Evolutionary conservation across 2,888 invertebrate species (phyloP).

Genomic region (Pristionchus mayeri): DNA sequence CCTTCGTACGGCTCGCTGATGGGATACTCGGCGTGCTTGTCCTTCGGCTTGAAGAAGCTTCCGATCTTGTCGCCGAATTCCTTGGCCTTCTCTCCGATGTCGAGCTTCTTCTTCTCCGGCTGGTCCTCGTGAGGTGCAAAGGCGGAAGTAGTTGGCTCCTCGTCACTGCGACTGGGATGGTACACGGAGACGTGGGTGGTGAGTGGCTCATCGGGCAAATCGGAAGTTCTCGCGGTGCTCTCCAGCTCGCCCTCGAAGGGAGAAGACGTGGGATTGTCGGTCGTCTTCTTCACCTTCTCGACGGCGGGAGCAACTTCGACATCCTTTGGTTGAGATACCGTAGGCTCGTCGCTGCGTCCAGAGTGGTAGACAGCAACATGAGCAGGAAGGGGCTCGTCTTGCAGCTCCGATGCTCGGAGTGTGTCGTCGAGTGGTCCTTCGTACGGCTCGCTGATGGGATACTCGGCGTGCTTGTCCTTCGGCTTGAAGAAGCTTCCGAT

Average conservation of each 20-base stretch:
- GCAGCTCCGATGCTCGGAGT: background rate
- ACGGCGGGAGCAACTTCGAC: background rate
- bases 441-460: background rate
- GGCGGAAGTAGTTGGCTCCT: background rate
- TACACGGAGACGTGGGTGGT: background rate
- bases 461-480: constrained; percentile 21
- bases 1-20: background rate
- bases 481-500: constrained; percentile 32
- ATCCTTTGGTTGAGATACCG: background rate
- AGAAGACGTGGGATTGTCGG: background rate
- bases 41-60: background rate
- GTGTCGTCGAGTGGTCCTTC: constrained; percentile 20
- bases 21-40: background rate
- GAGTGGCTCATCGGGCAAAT: background rate
- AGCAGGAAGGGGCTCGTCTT: background rate
- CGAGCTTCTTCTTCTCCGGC: constrained; percentile 29
- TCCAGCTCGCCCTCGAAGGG: constrained; percentile 15
- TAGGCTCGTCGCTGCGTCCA: background rate
- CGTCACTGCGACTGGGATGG: background rate
- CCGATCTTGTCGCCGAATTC: background rate
- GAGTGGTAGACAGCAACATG: constrained; percentile 15
- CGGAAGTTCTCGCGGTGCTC: background rate
- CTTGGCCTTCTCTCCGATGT: constrained; percentile 4
- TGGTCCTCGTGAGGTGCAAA: background rate
- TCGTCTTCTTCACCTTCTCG: background rate